phyloP scores from a whole-genome alignment of 2,797 vertebrate genomes.

The Hoplostethus atlanticus region DNA sequence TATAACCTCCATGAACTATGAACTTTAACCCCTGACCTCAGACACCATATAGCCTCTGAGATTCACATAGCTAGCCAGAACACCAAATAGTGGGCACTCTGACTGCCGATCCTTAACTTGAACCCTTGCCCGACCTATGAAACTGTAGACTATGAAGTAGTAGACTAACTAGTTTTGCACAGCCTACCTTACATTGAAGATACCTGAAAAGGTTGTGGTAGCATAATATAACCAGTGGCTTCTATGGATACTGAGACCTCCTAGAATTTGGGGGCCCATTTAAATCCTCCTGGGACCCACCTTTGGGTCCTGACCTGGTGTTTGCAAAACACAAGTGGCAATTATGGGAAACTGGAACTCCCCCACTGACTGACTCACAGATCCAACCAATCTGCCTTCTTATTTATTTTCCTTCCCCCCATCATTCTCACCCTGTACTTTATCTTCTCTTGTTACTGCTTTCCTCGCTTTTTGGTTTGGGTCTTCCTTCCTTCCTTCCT shows the following conservation, averaged over 20 bases:
- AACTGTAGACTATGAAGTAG: background rate
- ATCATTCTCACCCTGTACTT: constrained; percentile 39
- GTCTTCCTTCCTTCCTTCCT: constrained; percentile 9
- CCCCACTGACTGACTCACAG: constrained; percentile 30
- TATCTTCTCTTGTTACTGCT: constrained; percentile 19
- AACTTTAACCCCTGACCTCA: constrained; percentile 62
- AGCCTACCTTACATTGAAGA: constrained; percentile 24
- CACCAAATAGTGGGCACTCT: constrained; percentile 48
- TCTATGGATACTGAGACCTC: constrained; percentile 34
- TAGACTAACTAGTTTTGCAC: constrained; percentile 21
- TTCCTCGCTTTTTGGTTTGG: constrained; percentile 22
- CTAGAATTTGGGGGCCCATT: background rate
- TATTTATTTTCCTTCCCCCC: constrained; percentile 3
- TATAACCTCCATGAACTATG: constrained; percentile 29
- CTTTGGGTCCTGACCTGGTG: constrained; percentile 24
- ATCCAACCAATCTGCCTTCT: constrained; percentile 56
- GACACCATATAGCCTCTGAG: constrained; percentile 74
- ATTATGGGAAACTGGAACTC: constrained; percentile 30
- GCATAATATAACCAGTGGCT: constrained; percentile 31
- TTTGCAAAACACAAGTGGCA: background rate
- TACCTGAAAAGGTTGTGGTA: constrained; percentile 26
- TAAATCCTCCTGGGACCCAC: background rate
- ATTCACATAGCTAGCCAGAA: constrained; percentile 53
- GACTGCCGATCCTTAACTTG: constrained; percentile 58
- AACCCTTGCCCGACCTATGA: constrained; percentile 34